These are phyloP conservation scores for Pungitius pungitius DNA, from an alignment of 2,113 vertebrate species.

Conservation along the genomic window DNA sequence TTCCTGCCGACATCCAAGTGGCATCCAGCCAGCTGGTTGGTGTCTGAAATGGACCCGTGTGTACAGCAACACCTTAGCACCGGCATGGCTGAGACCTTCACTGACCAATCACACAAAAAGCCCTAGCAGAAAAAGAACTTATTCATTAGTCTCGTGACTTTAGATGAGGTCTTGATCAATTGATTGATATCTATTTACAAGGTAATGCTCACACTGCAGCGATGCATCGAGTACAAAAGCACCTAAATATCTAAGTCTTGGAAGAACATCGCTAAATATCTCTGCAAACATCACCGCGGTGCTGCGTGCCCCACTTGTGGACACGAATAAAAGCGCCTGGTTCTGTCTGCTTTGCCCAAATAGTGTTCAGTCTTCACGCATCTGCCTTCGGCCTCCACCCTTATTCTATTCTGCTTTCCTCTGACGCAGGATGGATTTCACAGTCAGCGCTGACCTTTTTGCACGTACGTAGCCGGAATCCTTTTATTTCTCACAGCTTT, in stretches of 20 bases:
- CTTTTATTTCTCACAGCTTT: slow-evolving; percentile 62
- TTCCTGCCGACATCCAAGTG: slow-evolving; percentile 49
- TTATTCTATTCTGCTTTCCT: slow-evolving; percentile 48
- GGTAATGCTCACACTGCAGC: not conserved
- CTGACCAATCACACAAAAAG: slow-evolving; percentile 18
- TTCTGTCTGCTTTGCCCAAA: not conserved
- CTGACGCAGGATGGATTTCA: slow-evolving; percentile 69
- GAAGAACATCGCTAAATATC: slow-evolving; percentile 1
- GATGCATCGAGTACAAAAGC: not conserved
- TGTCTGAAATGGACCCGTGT: slow-evolving; percentile 30
- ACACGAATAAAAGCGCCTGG: not conserved
- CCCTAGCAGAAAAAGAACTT: not conserved
- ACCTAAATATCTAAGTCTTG: not conserved
- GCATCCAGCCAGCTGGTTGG: slow-evolving; percentile 47
- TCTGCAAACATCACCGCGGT: not conserved
- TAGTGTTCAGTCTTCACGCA: not conserved
- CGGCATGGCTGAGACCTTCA: not conserved
- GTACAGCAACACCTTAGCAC: slow-evolving; percentile 30
- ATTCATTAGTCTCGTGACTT: not conserved
- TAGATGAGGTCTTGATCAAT: not conserved
- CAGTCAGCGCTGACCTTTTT: slow-evolving; percentile 62
- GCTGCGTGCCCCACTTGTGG: not conserved
- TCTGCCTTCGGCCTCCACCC: slow-evolving; percentile 8
- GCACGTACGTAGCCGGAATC: slow-evolving; percentile 59
- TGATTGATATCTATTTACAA: not conserved